These are phyloP conservation scores for Sebastes matsubarae DNA, from an alignment of 2,797 vertebrate genomes.

Conservation along the genomic window DNA sequence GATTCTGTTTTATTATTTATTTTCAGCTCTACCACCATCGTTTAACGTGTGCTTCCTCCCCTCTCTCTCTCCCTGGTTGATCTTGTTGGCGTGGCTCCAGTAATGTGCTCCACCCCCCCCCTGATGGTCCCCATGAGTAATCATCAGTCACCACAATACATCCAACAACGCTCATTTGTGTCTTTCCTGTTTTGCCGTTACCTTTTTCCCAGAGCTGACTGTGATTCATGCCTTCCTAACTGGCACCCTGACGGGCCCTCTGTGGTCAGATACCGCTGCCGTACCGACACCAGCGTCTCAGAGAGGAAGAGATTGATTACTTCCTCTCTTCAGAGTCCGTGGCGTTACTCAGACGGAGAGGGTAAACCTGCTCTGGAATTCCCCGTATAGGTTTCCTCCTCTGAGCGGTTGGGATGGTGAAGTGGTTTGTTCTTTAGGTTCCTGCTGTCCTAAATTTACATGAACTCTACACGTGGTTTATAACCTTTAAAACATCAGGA, in stretches of 20 bases:
- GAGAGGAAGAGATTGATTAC: conserved; percentile 58
- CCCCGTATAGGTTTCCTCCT: conserved; percentile 39
- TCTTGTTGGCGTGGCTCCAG: conserved; percentile 46
- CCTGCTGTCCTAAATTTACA: neutral
- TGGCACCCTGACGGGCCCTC: conserved; percentile 42
- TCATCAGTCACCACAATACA: conserved; percentile 65
- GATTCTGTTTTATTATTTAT: neutral
- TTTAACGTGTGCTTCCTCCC: conserved; percentile 14
- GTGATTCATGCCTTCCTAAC: conserved; percentile 66
- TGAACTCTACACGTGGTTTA: neutral
- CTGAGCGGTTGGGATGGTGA: conserved; percentile 1
- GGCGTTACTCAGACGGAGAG: conserved; percentile 21
- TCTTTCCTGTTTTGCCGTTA: conserved; percentile 70
- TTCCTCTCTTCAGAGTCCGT: conserved; percentile 62
- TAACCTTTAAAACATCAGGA: neutral
- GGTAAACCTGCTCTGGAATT: conserved; percentile 48
- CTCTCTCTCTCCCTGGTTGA: neutral
- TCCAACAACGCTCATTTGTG: conserved; percentile 54
- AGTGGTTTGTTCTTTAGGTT: neutral
- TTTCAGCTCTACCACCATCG: neutral
- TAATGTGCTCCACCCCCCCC: conserved; percentile 36
- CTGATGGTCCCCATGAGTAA: conserved; percentile 57
- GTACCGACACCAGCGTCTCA: conserved; percentile 9
- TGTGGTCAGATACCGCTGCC: conserved; percentile 17
- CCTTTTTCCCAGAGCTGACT: conserved; percentile 40